Evolutionary conservation across 2,797 vertebrate genomes (phyloP), one percentile per base, ranked within the genome.

Genomic region (Rhinella marina): DNA sequence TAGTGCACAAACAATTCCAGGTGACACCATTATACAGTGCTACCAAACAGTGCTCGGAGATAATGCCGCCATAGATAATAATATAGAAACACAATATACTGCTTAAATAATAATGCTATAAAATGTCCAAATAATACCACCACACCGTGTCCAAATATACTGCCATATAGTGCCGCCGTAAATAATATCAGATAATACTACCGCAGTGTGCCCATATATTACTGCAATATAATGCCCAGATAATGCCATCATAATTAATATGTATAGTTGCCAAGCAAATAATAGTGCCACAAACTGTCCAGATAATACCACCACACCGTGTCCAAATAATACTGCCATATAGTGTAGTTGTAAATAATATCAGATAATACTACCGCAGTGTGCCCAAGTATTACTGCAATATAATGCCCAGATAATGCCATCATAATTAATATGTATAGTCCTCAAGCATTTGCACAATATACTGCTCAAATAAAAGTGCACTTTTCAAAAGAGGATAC

Each of bases 101-200:
- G 0, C 4, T n/a, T n/a, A n/a, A n/a, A n/a, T n/a, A n/a, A n/a
- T n/a, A n/a, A n/a, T n/a, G 1, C 16, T 16, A 23, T 62, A 27
- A 2, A 70, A 4, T 70, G 68, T 3, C 14, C 27, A 17, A 17
- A 32, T 13, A 66, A 66, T 17, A 32, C 12, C 2, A 12, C 5
- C 4, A 70, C 32, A 25, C 0, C 29, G 21, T 32, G 13, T 9
- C 0, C 5, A 70, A 70, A 41, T 27, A 73, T 41, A 23, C 9
- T 3, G 4, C 17, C 4, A 10, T 19, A 41, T 0, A 41, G 0
- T 41, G 8, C 1, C 9, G n/a, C n/a, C n/a, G n/a, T n/a, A n/a
- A n/a, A n/a, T n/a, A n/a, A n/a, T n/a, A n/a, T n/a, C 70, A 72
- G 41, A 41, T 21, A 72, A 41, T 72, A 72, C 4, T 17, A 1